These are phyloP conservation scores for Dipodomys spectabilis DNA, from an alignment of 2,113 vertebrate species.

Conservation along the genomic window DNA sequence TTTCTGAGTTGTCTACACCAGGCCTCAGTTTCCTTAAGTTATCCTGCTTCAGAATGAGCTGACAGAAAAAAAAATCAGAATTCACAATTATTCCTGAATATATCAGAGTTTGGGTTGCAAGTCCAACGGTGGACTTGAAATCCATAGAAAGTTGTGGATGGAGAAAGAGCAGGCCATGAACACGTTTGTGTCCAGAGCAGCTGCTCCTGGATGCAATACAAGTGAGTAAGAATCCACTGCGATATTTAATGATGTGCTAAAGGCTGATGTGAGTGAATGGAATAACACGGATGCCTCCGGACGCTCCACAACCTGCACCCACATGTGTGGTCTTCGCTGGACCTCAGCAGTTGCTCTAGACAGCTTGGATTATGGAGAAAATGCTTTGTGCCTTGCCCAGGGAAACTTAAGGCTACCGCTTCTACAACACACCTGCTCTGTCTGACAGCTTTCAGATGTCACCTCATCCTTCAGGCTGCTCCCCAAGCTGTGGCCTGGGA, in stretches of 20 bases:
- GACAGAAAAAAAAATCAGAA: background rate
- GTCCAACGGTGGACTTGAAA: background rate
- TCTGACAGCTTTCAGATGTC: background rate
- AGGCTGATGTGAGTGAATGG: background rate
- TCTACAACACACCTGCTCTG: background rate
- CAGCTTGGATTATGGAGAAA: background rate
- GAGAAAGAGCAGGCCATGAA: background rate
- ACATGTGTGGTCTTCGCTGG: background rate
- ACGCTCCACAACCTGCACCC: background rate
- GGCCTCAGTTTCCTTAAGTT: no score
- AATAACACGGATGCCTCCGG: background rate
- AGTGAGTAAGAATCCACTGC: background rate
- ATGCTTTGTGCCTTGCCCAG: fast-evolving
- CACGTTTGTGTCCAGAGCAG: background rate
- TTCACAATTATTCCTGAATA: background rate
- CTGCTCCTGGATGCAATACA: no score
- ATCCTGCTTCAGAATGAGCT: background rate
- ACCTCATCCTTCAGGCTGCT: background rate
- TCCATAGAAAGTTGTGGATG: background rate
- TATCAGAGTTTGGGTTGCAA: background rate
- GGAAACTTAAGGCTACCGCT: background rate
- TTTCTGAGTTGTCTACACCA: no score
- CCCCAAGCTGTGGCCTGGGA: background rate
- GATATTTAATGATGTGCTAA: background rate
- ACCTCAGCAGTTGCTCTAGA: background rate